Evolutionary conservation across 2,888 invertebrate species (phyloP).

Genomic region (Nyleta sp.): DNA sequence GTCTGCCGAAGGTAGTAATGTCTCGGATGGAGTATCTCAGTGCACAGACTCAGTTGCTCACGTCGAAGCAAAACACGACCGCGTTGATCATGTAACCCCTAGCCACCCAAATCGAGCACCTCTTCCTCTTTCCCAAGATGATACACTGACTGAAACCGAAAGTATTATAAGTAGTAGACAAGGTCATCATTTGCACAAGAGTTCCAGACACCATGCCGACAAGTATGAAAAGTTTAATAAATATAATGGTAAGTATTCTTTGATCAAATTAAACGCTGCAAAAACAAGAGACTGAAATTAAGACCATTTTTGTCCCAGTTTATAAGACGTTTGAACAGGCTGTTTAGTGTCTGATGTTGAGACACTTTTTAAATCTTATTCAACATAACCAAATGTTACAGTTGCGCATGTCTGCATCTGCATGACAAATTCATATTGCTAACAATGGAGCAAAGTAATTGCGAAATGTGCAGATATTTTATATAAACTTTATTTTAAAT

Average conservation of each 20-base stretch:
- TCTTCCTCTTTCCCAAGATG: conserved; percentile 79
- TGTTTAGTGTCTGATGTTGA: too few relatives aligned
- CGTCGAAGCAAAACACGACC: conserved; percentile 79
- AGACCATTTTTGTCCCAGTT: too few relatives aligned
- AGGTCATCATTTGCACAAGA: conserved; percentile 82
- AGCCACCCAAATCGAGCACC: conserved; percentile 78
- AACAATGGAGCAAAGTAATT: too few relatives aligned
- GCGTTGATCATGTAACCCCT: conserved; percentile 78
- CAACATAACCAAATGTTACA: too few relatives aligned
- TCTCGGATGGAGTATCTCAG: conserved; percentile 92
- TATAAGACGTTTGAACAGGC: too few relatives aligned
- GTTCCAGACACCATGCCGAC: conserved; percentile 82
- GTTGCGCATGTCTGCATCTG: too few relatives aligned
- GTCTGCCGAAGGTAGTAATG: conserved; percentile 92
- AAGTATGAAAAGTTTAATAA: conserved; percentile 84
- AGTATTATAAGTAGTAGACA: conserved; percentile 81
- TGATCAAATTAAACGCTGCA: too few relatives aligned
- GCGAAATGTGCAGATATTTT: too few relatives aligned
- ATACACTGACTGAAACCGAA: conserved; percentile 80
- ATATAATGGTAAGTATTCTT: conserved; percentile 82
- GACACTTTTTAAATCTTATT: too few relatives aligned
- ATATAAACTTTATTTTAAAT: too few relatives aligned
- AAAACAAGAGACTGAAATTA: too few relatives aligned
- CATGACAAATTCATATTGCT: too few relatives aligned
- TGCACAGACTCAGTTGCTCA: conserved; percentile 90